phyloP scores from a whole-genome alignment of 2,113 vertebrate genomes.

The Tyrannus savana region DNA sequence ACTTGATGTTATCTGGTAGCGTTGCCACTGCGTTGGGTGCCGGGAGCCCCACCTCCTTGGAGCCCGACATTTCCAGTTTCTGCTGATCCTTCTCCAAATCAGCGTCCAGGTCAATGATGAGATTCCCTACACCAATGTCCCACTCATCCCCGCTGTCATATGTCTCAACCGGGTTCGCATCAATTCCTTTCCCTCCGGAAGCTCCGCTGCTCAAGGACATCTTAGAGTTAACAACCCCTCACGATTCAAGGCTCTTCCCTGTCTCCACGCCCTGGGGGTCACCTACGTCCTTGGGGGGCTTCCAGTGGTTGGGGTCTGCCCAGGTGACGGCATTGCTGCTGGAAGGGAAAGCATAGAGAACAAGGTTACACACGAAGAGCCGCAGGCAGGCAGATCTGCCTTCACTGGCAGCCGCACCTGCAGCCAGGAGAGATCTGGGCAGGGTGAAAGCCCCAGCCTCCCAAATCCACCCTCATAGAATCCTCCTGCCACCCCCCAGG shows the following conservation, averaged over 20 bases:
- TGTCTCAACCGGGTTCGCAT: constrained; percentile 99
- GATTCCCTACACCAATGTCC: constrained; percentile 99
- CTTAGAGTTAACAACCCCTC: constrained; percentile 96
- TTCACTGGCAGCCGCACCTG: accelerated
- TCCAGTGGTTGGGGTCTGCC: constrained; percentile 78
- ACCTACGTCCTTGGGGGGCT: constrained; percentile 86
- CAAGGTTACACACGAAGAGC: constrained; percentile 50
- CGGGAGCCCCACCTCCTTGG: constrained; percentile 92
- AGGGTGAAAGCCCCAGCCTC: not conserved
- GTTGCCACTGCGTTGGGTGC: constrained; percentile 94
- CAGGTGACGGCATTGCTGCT: constrained; percentile 90
- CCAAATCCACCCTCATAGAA: not conserved
- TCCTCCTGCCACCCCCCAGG: not conserved
- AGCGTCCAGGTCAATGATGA: constrained; percentile 99
- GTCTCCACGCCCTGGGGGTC: constrained; percentile 74
- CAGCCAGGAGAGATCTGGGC: not conserved
- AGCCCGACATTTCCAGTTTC: constrained; percentile 99
- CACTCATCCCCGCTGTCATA: constrained; percentile 99
- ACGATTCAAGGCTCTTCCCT: constrained; percentile 80
- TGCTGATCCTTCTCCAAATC: constrained; percentile 98
- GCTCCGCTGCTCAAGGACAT: constrained; percentile 99
- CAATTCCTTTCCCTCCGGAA: constrained; percentile 99
- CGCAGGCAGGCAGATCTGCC: not conserved
- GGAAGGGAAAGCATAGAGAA: constrained; percentile 75
- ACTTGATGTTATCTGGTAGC: constrained; percentile 97